Evolutionary conservation across 37 sponge, comb jelly and placozoan genomes (phyloP).

Genomic region (Chondrosia reniformis): DNA sequence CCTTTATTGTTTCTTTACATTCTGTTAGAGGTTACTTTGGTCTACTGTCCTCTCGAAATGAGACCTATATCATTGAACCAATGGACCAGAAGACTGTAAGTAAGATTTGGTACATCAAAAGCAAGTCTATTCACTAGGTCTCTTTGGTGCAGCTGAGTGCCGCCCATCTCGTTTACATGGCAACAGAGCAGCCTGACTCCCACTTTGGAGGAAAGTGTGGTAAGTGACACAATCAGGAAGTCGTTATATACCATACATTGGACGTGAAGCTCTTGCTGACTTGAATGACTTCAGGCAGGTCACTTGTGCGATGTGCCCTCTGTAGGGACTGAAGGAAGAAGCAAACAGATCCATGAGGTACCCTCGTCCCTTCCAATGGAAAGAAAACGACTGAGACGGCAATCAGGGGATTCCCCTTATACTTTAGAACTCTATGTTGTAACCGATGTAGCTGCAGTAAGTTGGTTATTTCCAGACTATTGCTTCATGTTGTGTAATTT

Average conservation of each 20-base stretch:
- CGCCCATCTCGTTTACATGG: background rate
- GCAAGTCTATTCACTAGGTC: background rate
- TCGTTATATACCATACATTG: background rate
- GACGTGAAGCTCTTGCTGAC: background rate
- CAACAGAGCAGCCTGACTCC: background rate
- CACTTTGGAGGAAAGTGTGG: slow-evolving; percentile 12
- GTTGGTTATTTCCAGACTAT: background rate
- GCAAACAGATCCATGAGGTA: background rate
- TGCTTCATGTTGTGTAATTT: background rate
- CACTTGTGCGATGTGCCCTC: background rate
- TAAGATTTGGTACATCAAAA: background rate
- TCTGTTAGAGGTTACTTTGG: slow-evolving; percentile 75
- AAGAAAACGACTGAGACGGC: background rate
- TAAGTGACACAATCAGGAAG: background rate
- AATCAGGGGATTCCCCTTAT: background rate
- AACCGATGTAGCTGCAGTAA: slow-evolving; percentile 1
- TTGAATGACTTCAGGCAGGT: background rate
- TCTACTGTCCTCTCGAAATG: slow-evolving; percentile 7
- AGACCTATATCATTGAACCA: slow-evolving; percentile 58
- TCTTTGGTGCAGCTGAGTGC: background rate
- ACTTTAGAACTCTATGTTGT: slow-evolving; percentile 13
- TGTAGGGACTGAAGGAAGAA: background rate
- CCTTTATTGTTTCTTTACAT: too few species aligned
- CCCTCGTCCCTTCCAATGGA: too few species aligned
- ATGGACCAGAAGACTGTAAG: slow-evolving; percentile 1